Evolutionary conservation across 1,140 invertebrate species (phyloP).

Genomic region (Coenobita brevimanus): DNA sequence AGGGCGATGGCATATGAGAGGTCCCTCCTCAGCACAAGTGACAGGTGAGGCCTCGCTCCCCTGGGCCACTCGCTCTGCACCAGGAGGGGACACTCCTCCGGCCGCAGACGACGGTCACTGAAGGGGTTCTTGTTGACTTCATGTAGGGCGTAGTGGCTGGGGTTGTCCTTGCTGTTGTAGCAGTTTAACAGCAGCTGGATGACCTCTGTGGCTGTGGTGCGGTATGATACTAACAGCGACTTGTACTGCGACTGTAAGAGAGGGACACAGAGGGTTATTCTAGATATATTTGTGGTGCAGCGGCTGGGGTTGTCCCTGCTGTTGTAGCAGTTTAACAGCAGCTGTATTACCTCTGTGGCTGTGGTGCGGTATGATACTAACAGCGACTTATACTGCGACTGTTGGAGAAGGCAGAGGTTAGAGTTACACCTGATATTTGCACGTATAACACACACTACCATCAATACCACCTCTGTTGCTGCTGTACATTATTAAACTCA

Average conservation of each 20-base stretch:
- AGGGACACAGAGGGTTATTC: conserved; percentile 78
- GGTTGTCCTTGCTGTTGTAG: conserved; percentile 83
- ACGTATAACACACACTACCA: conserved; percentile 73
- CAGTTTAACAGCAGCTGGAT: conserved; percentile 73
- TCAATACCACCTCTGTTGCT: conserved; percentile 72
- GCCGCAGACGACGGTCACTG: conserved; percentile 89
- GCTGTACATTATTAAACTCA: conserved; percentile 70
- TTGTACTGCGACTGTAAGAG: conserved; percentile 69
- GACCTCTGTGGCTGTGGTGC: conserved; percentile 72
- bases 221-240: conserved; percentile 68
- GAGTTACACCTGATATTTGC: conserved; percentile 84
- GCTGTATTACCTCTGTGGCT: conserved; percentile 72
- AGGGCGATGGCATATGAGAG: conserved; percentile 46
- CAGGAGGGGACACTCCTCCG: conserved; percentile 86
- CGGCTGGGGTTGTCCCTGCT: conserved; percentile 86
- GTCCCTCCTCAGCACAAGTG: conserved; percentile 58
- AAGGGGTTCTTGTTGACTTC: conserved; percentile 84
- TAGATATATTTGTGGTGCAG: conserved; percentile 91
- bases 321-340: conserved; percentile 76
- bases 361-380: conserved; percentile 70
- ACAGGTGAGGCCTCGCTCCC: conserved; percentile 26
- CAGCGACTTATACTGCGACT: conserved; percentile 70
- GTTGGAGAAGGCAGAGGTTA: conserved; percentile 80
- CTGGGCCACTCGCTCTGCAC: conserved; percentile 84
- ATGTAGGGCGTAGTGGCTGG: conserved; percentile 90